Evolutionary conservation across 2,113 vertebrate genomes (phyloP).

Genomic region (Catagonus wagneri): DNA sequence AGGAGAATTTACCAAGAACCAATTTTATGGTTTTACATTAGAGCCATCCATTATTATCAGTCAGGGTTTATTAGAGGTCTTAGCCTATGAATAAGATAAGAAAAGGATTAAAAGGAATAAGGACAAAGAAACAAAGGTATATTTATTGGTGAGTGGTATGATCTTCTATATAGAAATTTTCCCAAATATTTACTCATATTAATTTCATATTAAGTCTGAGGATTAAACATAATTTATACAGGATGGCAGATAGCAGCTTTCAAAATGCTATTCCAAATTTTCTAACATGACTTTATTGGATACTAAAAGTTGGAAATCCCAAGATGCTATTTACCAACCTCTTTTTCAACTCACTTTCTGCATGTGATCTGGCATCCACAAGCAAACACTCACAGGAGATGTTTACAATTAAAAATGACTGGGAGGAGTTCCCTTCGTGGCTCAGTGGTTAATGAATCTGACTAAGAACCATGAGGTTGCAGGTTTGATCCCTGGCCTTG

Average conservation of each 20-base stretch:
- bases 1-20: not conserved
- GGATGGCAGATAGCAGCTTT: not conserved
- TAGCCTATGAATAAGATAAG: not conserved
- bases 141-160: not conserved
- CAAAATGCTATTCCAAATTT: constrained; percentile 1
- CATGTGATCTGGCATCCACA: not conserved
- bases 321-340: not conserved
- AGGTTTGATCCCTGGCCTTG: no score
- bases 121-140: not conserved
- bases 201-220: no score
- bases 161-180: constrained; percentile 10
- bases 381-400: not conserved
- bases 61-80: constrained; percentile 12
- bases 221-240: not conserved
- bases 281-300: not conserved
- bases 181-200: not conserved
- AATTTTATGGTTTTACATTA: not conserved
- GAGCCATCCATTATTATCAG: constrained; percentile 9
- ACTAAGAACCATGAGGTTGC: no score
- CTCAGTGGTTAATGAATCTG: no score
- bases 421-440: no score
- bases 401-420: no score
- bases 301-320: not conserved
- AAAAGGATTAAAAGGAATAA: not conserved
- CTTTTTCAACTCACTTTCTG: not conserved